Base-by-base conservation (phyloP, 2,797 vertebrate genomes). In the Clarias platycephalus region DNA sequence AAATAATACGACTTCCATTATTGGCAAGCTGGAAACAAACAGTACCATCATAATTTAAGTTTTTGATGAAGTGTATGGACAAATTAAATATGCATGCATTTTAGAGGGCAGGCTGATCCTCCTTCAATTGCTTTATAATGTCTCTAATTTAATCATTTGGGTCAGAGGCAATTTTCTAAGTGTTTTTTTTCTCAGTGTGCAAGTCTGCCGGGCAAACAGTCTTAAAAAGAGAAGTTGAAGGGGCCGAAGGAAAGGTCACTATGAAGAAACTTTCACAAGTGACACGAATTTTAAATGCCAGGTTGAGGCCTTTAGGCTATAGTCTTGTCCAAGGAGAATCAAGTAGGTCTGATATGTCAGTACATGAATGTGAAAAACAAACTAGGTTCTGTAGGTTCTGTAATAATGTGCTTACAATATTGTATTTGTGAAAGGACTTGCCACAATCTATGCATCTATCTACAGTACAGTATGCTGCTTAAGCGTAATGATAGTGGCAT, bases 11-110 rank as follows among this genome's bases (percentile, higher is more conserved):
- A 77, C 57, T 83, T 83, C 83, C 58, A 78, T 81, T 71, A 78
- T 60, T n/a, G 64, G 77, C 37, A 15, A 78, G 62, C 53, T 22
- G 74, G 87, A 86, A 84, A 81, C 87, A 88, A 88, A 87, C 70
- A 87, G 74, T 44, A 62, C 26, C 80, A 71, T 66, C 34, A 88
- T 83, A 63, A 83, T 83, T 83, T 71, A 78, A 67, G 85, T 66
- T 88, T 88, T 83, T 81, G 80, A 85, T 86, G 62, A 64, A 55
- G 81, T 86, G 66, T 83, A 81, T 85, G 71, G 71, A 81, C 60
- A 74, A 83, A 87, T 88, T 87, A 88, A 88, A 87, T 81, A 88
- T 88, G 87, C 58, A 88, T 88, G 85, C 84, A 78, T 83, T 88
- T 88, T 88, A 79, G 84, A 86, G 84, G 87, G 81, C 80, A 84